phyloP scores from a whole-genome alignment of 2,113 vertebrate genomes.

The Pachypanchax playfairii region DNA sequence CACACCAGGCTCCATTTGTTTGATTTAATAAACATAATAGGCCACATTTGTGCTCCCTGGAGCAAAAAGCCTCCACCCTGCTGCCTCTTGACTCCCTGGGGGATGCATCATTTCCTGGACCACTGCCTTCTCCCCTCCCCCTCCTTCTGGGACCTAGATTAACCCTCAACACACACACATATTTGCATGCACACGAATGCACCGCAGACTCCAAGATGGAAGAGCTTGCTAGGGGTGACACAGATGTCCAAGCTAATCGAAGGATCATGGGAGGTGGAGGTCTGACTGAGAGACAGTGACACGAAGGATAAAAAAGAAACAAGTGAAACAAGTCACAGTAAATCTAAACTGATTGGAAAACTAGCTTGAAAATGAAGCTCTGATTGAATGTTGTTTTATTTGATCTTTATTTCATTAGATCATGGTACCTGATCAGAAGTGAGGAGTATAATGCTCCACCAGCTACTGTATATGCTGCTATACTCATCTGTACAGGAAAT shows the following conservation, averaged over 20 bases:
- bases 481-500: too few species aligned
- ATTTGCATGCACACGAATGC: neutral
- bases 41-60: constrained; percentile 62
- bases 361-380: too few species aligned
- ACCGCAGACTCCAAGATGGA: constrained; percentile 28
- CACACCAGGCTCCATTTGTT: constrained; percentile 30
- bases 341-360: too few species aligned
- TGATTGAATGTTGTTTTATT: too few species aligned
- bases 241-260: constrained; percentile 72
- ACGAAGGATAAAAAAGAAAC: neutral
- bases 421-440: too few species aligned
- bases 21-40: constrained; percentile 68
- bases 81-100: constrained; percentile 55
- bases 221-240: constrained; percentile 52
- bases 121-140: constrained; percentile 47
- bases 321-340: too few species aligned
- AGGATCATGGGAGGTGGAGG: constrained; percentile 55
- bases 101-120: constrained; percentile 73
- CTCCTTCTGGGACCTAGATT: constrained; percentile 56
- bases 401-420: too few species aligned
- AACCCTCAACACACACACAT: constrained; percentile 34
- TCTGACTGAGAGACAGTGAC: constrained; percentile 43
- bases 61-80: constrained; percentile 58
- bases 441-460: too few species aligned
- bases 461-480: too few species aligned